A percentile compares a stretch with the other conserved stretches of the same genome.
These are phyloP conservation scores for Notechis scutatus DNA, from an alignment of 2,113 vertebrate genomes.

Conservation along the genomic window DNA sequence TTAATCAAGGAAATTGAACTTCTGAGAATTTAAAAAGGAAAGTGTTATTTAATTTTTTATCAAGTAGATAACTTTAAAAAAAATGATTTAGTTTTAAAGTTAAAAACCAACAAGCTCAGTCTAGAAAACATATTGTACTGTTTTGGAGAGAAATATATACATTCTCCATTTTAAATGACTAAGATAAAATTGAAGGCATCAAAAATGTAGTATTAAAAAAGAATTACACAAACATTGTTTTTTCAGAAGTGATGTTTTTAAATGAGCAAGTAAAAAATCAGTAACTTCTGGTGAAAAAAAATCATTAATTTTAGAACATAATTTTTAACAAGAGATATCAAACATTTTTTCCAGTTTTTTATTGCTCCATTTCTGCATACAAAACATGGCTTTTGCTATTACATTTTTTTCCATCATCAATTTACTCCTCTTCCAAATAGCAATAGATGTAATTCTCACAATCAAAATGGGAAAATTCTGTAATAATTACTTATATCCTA, in stretches of 20 bases:
- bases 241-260: background rate
- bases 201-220: background rate
- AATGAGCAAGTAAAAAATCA: background rate
- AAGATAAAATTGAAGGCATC: background rate
- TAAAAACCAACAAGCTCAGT: constrained; percentile 7
- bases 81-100: background rate
- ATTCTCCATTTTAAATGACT: background rate
- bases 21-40: background rate
- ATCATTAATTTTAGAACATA: background rate
- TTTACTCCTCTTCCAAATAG: background rate
- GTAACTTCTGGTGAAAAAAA: background rate
- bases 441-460: background rate
- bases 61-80: background rate
- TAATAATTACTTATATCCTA: background rate
- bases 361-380: background rate
- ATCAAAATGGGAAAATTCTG: background rate
- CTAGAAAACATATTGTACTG: background rate
- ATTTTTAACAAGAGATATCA: background rate
- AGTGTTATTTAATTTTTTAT: background rate
- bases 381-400: background rate
- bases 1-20: background rate
- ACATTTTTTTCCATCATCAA: background rate
- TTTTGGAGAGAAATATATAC: background rate
- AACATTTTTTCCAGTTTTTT: background rate
- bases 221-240: background rate